Evolutionary conservation across 2,113 vertebrate species (phyloP), one percentile per base, ranked within the genome.

Genomic region (Eleginops maclovinus): DNA sequence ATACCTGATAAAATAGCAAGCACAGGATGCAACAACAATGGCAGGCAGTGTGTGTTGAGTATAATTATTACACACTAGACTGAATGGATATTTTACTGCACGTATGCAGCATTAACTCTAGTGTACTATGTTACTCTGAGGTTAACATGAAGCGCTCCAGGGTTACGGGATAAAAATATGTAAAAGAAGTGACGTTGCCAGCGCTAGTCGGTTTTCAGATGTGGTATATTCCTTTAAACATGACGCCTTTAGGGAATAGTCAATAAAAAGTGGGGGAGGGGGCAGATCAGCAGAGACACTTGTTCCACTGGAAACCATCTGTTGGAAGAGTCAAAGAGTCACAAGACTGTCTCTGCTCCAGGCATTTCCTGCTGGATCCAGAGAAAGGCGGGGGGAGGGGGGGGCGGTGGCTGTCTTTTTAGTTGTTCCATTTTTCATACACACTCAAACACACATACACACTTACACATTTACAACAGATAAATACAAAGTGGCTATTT

Each of bases 341-440:
- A 95, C 88, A 93, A 90, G 88, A 85, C 92, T 92, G 83, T 89
- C 87, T 91, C 92, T 82, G 89, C 89, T 92, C 84, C 91, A 94
- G 93, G 92, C 92, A 93, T 94, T 95, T 95, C 93, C 95, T 96
- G 93, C 90, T 89, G 87, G 88, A 89, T 92, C 82, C 79, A 79
- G 77, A 77, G 79, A 51, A 78, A 36, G 74, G 54, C 60, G 61
- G 79, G 26, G 31, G 47, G 59, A 22, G 54, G 22, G 65, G 59
- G 6, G 54, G 67, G 62, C 11, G 62, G 68, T 24, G 76, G 28
- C 60, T 87, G 66, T 83, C 87, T 83, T 74, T 86, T 63, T 51
- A 72, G 73, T 78, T 86, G 73, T 91, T 92, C 84, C 78, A 75
- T 82, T 84, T 79, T 55, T 71, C 65, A 76, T 46, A 79, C 71